A percentile compares a stretch with the other conserved stretches of the same genome.
These are phyloP conservation scores for Pegea sp. DNA, from an alignment of 23 tunicate species.

Conservation along the genomic window DNA sequence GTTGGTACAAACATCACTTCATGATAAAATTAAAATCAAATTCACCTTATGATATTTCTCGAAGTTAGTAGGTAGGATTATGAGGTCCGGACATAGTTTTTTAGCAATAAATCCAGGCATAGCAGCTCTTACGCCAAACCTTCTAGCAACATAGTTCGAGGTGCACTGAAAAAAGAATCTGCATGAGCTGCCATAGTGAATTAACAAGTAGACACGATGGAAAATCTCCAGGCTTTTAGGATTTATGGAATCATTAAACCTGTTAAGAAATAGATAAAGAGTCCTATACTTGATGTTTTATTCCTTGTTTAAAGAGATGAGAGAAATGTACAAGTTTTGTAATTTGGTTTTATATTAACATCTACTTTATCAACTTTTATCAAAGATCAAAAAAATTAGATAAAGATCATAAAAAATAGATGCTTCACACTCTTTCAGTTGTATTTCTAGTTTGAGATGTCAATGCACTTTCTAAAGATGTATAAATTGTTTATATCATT, in stretches of 20 bases:
- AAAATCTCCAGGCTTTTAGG: neutral
- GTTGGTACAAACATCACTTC: neutral
- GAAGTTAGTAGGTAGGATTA: conserved; percentile 68
- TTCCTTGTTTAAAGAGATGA: too few relatives aligned
- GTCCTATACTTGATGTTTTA: too few relatives aligned
- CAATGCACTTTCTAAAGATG: neutral
- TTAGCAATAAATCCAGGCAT: conserved; percentile 99
- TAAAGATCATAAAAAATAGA: neutral
- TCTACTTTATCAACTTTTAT: neutral
- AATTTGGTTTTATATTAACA: too few relatives aligned
- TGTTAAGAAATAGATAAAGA: too few relatives aligned
- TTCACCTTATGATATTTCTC: conserved; percentile 50
- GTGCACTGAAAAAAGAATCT: conserved; percentile 42
- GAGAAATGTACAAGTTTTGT: too few relatives aligned
- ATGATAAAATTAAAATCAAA: neutral
- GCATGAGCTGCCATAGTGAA: neutral
- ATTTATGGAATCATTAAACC: too few relatives aligned
- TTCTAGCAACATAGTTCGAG: conserved; percentile 80
- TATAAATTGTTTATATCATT: neutral
- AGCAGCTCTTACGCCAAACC: conserved; percentile 94
- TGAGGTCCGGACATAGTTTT: conserved; percentile 63
- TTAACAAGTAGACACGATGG: neutral
- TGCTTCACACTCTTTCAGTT: neutral
- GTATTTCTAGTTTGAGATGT: too few relatives aligned
- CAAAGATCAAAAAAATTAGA: neutral